Conservation (phyloP, 2,888 invertebrate species). For the Andrena dorsata region DNA sequence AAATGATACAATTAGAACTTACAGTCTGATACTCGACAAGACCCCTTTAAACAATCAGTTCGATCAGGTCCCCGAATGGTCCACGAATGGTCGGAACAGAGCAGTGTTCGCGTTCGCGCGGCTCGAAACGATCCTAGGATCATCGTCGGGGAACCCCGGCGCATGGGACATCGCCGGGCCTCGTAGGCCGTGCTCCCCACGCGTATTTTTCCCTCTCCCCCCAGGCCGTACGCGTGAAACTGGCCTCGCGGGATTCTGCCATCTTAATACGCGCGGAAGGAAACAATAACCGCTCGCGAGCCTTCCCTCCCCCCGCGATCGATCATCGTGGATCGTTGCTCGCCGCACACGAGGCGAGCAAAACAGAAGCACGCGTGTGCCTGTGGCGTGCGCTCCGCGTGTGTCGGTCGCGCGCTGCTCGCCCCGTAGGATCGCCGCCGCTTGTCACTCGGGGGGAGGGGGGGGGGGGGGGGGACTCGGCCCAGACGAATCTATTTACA, state of each 20-base stretch:
- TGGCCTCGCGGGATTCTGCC: not conserved
- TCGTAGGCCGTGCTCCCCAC: not conserved
- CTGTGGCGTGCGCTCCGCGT: conserved; percentile 32
- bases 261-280: conserved; percentile 24
- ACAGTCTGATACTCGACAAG: not conserved
- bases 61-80: not conserved
- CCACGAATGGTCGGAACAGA: not conserved
- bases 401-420: conserved; percentile 4
- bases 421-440: not conserved
- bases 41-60: not conserved
- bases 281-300: conserved; percentile 1
- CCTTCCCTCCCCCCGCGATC: conserved; percentile 34
- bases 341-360: conserved; percentile 21
- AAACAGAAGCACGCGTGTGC: conserved; percentile 50
- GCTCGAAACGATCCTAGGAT: not conserved
- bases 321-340: conserved; percentile 38
- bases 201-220: not conserved
- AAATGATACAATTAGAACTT: not conserved
- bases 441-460: too few species aligned
- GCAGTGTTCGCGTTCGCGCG: not conserved
- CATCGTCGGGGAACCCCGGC: too few species aligned
- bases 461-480: too few species aligned
- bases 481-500: conserved; percentile 1
- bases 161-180: too few species aligned
- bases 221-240: not conserved